phyloP scores from a whole-genome alignment of 2,113 vertebrate genomes.

The Vimba vimba region DNA sequence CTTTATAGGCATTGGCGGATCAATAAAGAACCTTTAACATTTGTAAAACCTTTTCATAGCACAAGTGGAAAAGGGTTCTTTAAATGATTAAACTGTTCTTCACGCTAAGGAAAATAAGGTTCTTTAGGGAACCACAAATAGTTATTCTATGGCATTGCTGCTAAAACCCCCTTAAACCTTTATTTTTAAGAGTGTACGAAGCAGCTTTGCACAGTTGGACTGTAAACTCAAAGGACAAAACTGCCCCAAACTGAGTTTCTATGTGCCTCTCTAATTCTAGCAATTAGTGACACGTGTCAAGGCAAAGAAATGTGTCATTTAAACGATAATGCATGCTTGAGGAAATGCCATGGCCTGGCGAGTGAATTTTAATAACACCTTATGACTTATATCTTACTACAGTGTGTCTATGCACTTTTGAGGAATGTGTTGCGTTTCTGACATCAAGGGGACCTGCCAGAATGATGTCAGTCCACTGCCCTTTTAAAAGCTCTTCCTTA shows the following conservation, averaged over 20 bases:
- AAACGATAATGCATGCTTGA: neutral
- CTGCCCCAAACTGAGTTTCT: neutral
- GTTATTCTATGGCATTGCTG: no score
- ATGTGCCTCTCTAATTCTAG: neutral
- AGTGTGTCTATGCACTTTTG: neutral
- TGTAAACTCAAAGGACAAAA: no score
- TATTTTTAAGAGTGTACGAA: neutral
- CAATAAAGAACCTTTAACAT: no score
- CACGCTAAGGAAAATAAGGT: no score
- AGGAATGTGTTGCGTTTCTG: neutral
- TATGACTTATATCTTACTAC: neutral
- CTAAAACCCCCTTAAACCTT: no score
- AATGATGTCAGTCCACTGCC: constrained; percentile 19
- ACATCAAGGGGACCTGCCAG: neutral
- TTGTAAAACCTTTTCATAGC: no score
- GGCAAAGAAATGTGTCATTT: neutral
- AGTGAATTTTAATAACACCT: neutral
- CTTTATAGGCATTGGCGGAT: no score
- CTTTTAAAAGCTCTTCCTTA: neutral
- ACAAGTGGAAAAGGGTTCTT: no score
- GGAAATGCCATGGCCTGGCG: neutral
- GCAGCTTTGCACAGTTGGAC: neutral
- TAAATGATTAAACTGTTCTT: no score
- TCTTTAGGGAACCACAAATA: no score
- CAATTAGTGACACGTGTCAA: neutral